A percentile compares a stretch with the other conserved stretches of the same genome.
These are phyloP conservation scores for Charaxes varanes DNA, from an alignment of 1,140 invertebrate genomes.

Conservation along the genomic window DNA sequence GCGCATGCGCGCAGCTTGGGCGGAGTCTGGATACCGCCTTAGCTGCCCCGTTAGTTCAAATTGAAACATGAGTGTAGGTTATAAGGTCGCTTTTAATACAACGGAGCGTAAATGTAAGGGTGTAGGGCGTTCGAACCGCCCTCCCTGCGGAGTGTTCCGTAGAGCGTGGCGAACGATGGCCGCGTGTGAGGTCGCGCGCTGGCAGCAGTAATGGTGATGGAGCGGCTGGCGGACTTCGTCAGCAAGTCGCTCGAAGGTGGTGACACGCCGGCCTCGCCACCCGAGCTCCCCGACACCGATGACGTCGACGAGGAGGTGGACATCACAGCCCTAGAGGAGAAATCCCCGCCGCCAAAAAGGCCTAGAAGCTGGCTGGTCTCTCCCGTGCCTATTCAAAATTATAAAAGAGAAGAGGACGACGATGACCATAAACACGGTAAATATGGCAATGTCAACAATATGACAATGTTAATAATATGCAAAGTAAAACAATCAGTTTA, in stretches of 20 bases:
- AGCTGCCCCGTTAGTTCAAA: slow-evolving; percentile 8
- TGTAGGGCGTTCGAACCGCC: slow-evolving; percentile 46
- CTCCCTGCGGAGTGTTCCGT: slow-evolving; percentile 42
- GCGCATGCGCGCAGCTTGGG: slow-evolving; percentile 59
- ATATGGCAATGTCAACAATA: too few relatives aligned
- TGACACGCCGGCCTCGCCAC: slow-evolving; percentile 56
- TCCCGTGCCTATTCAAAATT: slow-evolving; percentile 42
- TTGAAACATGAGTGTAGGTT: slow-evolving; percentile 13
- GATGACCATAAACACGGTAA: slow-evolving; percentile 59
- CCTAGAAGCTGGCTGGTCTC: slow-evolving; percentile 63
- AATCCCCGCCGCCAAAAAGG: slow-evolving; percentile 47
- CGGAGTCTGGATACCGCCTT: slow-evolving; percentile 46
- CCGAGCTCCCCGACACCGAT: slow-evolving; percentile 48
- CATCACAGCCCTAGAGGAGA: slow-evolving; percentile 57
- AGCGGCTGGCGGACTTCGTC: slow-evolving; percentile 70
- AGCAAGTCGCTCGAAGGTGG: slow-evolving; percentile 67
- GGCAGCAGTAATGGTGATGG: slow-evolving; percentile 69
- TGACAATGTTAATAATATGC: too few relatives aligned
- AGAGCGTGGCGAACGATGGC: slow-evolving; percentile 51
- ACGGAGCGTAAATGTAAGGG: slow-evolving; percentile 12
- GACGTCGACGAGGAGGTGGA: slow-evolving; percentile 60
- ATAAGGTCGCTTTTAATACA: slow-evolving; percentile 20
- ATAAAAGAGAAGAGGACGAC: slow-evolving; percentile 57
- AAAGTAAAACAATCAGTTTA: too few relatives aligned
- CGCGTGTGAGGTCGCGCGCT: slow-evolving; percentile 48